Evolutionary conservation across 2,113 vertebrate genomes (phyloP).

Genomic region (Caretta caretta): DNA sequence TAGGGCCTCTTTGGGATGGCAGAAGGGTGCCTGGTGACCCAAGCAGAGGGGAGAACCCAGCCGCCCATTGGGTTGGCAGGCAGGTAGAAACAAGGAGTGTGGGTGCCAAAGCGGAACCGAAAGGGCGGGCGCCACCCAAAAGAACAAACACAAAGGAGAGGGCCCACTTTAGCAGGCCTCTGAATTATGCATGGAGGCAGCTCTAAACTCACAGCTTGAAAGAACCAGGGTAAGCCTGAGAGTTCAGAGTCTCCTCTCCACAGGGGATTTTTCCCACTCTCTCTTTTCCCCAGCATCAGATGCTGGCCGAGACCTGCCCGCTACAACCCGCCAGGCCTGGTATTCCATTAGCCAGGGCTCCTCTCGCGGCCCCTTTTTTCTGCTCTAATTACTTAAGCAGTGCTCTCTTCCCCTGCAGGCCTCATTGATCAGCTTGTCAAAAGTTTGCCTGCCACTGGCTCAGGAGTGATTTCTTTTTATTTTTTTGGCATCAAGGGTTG

Average conservation of each 20-base stretch:
- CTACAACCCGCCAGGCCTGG: not conserved
- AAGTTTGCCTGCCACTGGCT: not conserved
- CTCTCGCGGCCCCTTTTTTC: conserved; percentile 46
- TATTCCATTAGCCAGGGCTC: conserved; percentile 32
- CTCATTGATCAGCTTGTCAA: conserved; percentile 64
- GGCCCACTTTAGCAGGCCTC: no score
- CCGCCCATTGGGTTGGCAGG: not conserved
- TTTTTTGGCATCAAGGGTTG: not conserved
- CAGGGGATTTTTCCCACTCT: not conserved
- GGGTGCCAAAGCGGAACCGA: not conserved
- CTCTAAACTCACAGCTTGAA: not conserved
- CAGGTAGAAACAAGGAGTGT: not conserved
- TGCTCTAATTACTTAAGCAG: conserved; percentile 57
- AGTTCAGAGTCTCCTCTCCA: not conserved
- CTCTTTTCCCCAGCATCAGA: not conserved
- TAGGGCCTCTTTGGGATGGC: not conserved
- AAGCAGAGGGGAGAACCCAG: not conserved
- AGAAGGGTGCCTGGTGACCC: no score
- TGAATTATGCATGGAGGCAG: not conserved
- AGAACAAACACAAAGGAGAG: not conserved
- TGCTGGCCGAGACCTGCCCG: rapidly evolving
- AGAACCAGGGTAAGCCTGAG: no score
- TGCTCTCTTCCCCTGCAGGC: not conserved
- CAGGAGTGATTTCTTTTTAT: not conserved
- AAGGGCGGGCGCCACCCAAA: not conserved